A percentile compares a stretch with the other conserved stretches of the same genome.
phyloP scores from a whole-genome alignment of 2,113 vertebrate species.

The Nanorana parkeri region DNA sequence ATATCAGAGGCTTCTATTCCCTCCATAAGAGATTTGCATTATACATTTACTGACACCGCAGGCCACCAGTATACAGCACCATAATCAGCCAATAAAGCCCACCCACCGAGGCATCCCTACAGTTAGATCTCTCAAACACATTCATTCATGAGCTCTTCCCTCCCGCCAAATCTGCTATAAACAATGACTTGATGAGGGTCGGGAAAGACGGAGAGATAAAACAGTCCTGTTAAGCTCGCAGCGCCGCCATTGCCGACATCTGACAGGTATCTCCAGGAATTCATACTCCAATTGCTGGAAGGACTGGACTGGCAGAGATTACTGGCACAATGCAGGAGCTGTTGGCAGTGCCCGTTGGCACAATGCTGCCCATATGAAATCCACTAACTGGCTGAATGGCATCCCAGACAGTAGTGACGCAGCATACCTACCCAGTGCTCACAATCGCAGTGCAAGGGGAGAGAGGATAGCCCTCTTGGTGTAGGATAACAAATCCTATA shows the following conservation, averaged over 20 bases:
- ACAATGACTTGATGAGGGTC: no score
- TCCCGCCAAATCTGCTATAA: no score
- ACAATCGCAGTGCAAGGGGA: not conserved
- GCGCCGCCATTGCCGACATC: not conserved
- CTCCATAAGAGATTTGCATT: no score
- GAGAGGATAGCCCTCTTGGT: not conserved
- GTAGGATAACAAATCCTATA: no score
- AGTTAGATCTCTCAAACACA: no score
- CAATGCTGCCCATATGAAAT: slow-evolving; percentile 36
- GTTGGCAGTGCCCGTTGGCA: slow-evolving; percentile 37
- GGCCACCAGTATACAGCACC: no score
- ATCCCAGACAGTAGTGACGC: slow-evolving; percentile 9
- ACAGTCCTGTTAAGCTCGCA: not conserved
- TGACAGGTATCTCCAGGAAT: slow-evolving; percentile 22
- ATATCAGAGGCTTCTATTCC: no score
- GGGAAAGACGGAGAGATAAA: no score
- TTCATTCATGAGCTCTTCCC: no score
- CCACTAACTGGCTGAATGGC: slow-evolving; percentile 31
- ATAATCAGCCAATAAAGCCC: no score
- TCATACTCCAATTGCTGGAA: slow-evolving; percentile 25
- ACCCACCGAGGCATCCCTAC: no score
- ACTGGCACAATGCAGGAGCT: slow-evolving; percentile 11
- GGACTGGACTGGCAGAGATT: slow-evolving; percentile 20
- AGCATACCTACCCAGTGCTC: not conserved
- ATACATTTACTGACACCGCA: no score